Conservation (phyloP, 2,113 vertebrate species). For the Orycteropus afer region DNA sequence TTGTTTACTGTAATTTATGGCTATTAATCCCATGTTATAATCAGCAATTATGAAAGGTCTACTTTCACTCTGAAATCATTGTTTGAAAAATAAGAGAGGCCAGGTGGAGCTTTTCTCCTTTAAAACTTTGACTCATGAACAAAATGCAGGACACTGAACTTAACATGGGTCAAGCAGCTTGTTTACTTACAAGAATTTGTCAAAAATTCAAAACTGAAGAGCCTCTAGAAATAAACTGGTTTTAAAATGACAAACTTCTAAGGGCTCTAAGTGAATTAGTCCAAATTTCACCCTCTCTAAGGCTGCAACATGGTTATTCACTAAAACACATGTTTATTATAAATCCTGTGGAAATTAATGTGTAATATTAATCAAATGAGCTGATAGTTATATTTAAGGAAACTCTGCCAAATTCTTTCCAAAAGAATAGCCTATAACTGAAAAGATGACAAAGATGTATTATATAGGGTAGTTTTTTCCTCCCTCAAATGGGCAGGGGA, state of each 20-base stretch:
- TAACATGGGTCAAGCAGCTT: constrained; percentile 23
- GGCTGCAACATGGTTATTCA: neutral
- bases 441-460: constrained; percentile 47
- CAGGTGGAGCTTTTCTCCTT: constrained; percentile 38
- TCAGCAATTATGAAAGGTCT: constrained; percentile 72
- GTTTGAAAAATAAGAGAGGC: constrained; percentile 58
- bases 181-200: constrained; percentile 59
- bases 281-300: neutral
- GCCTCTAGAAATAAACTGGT: constrained; percentile 24
- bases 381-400: constrained; percentile 15
- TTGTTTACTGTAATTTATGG: constrained; percentile 72
- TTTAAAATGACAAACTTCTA: neutral
- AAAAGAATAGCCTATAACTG: constrained; percentile 16
- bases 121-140: constrained; percentile 42
- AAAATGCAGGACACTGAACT: constrained; percentile 57
- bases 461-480: neutral
- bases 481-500: neutral
- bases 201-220: constrained; percentile 48
- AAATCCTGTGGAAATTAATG: constrained; percentile 33
- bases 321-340: constrained; percentile 52
- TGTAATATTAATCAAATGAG: constrained; percentile 29
- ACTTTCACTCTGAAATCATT: constrained; percentile 69
- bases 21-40: constrained; percentile 73
- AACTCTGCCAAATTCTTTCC: constrained; percentile 40
- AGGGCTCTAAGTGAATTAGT: neutral